A percentile compares a stretch with the other conserved stretches of the same genome.
Evolutionary conservation across 2,113 vertebrate species (phyloP).

Genomic region (Marmota monax): DNA sequence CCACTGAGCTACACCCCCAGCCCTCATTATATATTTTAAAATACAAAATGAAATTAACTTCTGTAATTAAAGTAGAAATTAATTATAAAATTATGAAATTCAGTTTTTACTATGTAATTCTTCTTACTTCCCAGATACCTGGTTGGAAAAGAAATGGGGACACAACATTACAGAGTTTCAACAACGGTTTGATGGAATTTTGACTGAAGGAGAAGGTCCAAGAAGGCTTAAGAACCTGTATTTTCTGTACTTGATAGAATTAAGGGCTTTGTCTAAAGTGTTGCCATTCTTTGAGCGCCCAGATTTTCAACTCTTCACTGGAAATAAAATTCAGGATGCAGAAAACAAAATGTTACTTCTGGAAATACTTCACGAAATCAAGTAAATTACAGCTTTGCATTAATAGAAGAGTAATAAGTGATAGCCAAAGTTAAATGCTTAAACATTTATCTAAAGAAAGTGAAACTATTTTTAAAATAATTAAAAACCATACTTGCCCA

Average conservation of each 20-base stretch:
- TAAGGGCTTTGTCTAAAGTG: slow-evolving; percentile 94
- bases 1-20: not conserved
- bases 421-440: slow-evolving; percentile 1
- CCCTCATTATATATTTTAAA: slow-evolving; percentile 14
- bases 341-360: slow-evolving; percentile 90
- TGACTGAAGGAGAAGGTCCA: slow-evolving; percentile 94
- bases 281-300: slow-evolving; percentile 93
- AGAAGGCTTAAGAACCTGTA: slow-evolving; percentile 95
- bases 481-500: slow-evolving; percentile 44
- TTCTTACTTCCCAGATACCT: slow-evolving; percentile 88
- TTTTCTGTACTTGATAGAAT: slow-evolving; percentile 96
- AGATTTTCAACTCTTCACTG: slow-evolving; percentile 92
- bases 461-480: slow-evolving; percentile 56
- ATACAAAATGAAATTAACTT: slow-evolving; percentile 36
- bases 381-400: slow-evolving; percentile 86
- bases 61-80: not conserved
- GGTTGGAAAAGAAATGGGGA: slow-evolving; percentile 94
- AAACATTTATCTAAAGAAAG: not conserved
- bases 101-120: slow-evolving; percentile 28
- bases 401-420: not conserved
- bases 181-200: slow-evolving; percentile 92
- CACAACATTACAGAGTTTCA: slow-evolving; percentile 95
- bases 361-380: slow-evolving; percentile 92
- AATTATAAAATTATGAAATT: not conserved
- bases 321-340: slow-evolving; percentile 87